Evolutionary conservation across 2,888 invertebrate species (phyloP).

Genomic region (Morpho achilles): DNA sequence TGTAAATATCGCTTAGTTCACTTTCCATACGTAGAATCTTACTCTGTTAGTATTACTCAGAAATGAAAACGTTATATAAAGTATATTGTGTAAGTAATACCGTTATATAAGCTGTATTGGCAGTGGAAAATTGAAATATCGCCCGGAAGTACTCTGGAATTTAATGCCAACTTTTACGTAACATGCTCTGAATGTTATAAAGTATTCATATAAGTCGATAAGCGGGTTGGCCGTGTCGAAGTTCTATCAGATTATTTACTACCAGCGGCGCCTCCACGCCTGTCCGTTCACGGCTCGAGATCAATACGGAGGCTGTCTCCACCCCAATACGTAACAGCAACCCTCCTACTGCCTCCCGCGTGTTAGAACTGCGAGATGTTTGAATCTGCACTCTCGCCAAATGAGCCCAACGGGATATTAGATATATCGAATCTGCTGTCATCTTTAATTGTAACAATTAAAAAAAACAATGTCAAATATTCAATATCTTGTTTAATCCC

Average conservation of each 20-base stretch:
- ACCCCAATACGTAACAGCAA: constrained; percentile 36
- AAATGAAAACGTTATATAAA: no score
- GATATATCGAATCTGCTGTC: no score
- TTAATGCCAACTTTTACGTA: constrained; percentile 16
- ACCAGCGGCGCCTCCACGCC: constrained; percentile 39
- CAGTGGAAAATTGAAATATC: neutral
- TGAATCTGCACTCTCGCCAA: neutral
- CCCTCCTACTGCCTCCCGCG: constrained; percentile 22
- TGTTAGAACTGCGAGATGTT: constrained; percentile 1
- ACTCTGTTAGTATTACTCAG: no score
- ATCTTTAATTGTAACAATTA: no score
- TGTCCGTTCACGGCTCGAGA: constrained; percentile 52
- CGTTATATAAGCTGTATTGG: constrained; percentile 1
- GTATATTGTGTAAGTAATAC: neutral
- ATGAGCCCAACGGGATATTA: no score
- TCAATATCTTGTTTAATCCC: no score
- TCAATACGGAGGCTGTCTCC: constrained; percentile 67
- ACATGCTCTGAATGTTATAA: constrained; percentile 2
- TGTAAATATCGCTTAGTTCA: no score
- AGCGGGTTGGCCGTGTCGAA: constrained; percentile 23
- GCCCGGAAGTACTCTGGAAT: neutral
- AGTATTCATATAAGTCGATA: constrained; percentile 23
- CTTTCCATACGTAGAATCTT: no score
- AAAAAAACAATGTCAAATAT: no score
- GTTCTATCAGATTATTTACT: constrained; percentile 46